Evolutionary conservation across 1,140 invertebrate species (phyloP).

Genomic region (Meloidogyne chitwoodi): DNA sequence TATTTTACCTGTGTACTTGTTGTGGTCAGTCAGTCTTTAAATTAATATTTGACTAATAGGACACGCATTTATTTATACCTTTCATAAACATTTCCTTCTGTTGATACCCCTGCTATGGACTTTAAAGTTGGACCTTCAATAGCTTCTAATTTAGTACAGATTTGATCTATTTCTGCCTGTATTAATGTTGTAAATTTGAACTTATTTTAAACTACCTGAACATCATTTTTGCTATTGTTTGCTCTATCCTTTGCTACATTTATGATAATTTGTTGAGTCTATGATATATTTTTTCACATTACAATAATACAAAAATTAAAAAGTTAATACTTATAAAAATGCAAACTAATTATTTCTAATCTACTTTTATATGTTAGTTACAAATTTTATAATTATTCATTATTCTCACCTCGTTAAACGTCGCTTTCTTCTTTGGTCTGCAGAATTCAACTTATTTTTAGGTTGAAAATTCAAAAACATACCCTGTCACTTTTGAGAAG

Average conservation of each 20-base stretch:
- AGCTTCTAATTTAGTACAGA: conserved; percentile 51
- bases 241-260: conserved; percentile 54
- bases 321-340: too few relatives aligned
- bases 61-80: too few relatives aligned
- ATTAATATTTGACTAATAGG: conserved; percentile 2
- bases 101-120: conserved; percentile 47
- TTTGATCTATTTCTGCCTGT: conserved; percentile 54
- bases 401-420: conserved; percentile 56
- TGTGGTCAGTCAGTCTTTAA: conserved; percentile 54
- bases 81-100: conserved; percentile 52
- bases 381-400: conserved; percentile 23
- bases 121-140: conserved; percentile 52
- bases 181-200: conserved; percentile 17
- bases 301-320: too few relatives aligned
- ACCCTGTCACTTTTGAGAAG: conserved; percentile 59
- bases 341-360: too few relatives aligned
- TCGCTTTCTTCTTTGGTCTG: conserved; percentile 59
- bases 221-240: conserved; percentile 43
- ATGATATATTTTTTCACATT: neutral
- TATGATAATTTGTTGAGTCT: neutral
- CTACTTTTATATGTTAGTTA: too few relatives aligned
- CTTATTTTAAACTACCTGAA: conserved; percentile 38
- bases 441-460: conserved; percentile 15
- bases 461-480: neutral
- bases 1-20: conserved; percentile 61